Evolutionary conservation across 2,888 invertebrate genomes (phyloP), one percentile per base, ranked within the genome.

Genomic region (Byasa hedistus): DNA sequence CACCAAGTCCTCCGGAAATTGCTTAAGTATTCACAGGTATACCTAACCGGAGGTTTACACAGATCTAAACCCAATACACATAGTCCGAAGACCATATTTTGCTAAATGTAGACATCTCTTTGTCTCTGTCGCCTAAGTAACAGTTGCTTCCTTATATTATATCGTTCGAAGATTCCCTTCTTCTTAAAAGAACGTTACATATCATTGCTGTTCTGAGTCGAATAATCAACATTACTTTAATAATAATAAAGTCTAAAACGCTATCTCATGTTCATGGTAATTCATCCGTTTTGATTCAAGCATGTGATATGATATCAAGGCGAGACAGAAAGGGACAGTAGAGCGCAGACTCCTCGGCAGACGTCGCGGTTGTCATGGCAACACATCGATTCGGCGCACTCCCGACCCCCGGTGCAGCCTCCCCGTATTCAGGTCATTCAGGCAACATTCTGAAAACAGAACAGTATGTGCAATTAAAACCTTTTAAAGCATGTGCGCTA

Each of bases 261-360:
- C 10, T 0, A 0, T 19, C 21, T 23, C 22, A 22, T 3, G 15
- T 0, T 19, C 27, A 5, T 23, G 63, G 69, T 69, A 19, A 52
- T 75, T 61, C 80, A 83, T 77, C 72, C 68, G n/a, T 57, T 48
- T 48, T 51, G 70, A 62, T 69, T 12, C 70, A 65, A 67, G 68
- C 71, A 81, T 87, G 87, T 89, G 91, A 91, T 91, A 91, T 91
- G 90, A 91, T 91, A 91, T 87, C 88, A 85, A 86, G 89, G 87
- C 91, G 90, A 91, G 91, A 91, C 85, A 90, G 91, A 91, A 83
- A 89, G 89, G 84, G 91, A 91, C 84, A 91, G 91, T 89, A 89
- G 86, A 86, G 88, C 86, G 88, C 91, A 90, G 89, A 84, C 89
- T 90, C 85, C 90, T 90, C 89, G 88, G 91, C 91, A 91, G 91